Base-by-base conservation (phyloP, 2,113 vertebrate species). In the Proterorhinus semilunaris region DNA sequence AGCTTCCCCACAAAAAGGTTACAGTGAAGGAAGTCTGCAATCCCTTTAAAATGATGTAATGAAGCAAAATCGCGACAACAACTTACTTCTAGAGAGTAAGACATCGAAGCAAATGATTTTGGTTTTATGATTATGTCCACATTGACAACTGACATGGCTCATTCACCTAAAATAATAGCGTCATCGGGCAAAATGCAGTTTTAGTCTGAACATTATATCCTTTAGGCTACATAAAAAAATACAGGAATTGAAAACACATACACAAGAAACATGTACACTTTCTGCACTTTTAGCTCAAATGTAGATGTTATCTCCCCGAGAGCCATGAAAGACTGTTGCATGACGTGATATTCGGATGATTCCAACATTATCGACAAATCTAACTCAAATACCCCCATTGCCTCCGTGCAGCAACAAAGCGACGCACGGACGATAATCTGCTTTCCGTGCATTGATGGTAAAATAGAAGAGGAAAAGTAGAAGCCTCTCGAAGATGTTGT, bases 381-480 rank as follows among this genome's bases (percentile, higher is more conserved):
- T 91, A 74, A 90, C 76, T 87, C 82, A 92, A 92, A 91, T 92
- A 92, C 92, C 93, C 89, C 10, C 76, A 93, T 93, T 66, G 66
- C 83, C 83, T 68, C 72, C 65, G 54, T 76, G 76, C 72, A 80
- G 84, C 87, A 91, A 91, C 91, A 91, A 92, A 92, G 82, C 71
- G 80, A 74, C 68, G 83, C 69, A 72, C 71, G 44, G 73, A 73
- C 66, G 86, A 84, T 90, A 86, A 90, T 93, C 90, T 90, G 75
- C 69, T 88, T 93, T 81, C 82, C 86, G 79, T 93, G 92, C 89
- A 73, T 76, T 66, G 82, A 76, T 83, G 77, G 81, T 65, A 53
- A 83, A 86, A 76, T 69, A 69, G 52, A 65, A 67, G 57, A 36
- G 80, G 76, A 57, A 48, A n/a, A 8, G 72, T 78, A n/a, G 73